Conservation (phyloP, 2,888 invertebrate genomes). For the Drosophila cognata region DNA sequence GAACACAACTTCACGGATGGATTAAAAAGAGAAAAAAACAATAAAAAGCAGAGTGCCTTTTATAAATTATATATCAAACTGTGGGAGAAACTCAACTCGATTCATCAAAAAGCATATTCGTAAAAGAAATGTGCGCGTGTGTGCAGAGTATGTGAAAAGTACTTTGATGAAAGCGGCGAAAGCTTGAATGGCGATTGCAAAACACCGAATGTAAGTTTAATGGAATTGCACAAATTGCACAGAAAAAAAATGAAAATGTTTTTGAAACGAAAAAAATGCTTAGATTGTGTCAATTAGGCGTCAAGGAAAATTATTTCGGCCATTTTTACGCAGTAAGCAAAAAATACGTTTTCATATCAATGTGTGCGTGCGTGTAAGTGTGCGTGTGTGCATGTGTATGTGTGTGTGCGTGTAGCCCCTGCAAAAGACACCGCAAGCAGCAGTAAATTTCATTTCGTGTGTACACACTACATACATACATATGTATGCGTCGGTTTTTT, state of each 20-base stretch:
- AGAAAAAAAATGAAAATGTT: constrained; percentile 18
- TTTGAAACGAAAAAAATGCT: constrained; percentile 35
- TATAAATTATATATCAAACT: constrained; percentile 30
- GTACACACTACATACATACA: constrained; percentile 34
- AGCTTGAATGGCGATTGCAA: constrained; percentile 46
- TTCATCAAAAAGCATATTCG: constrained; percentile 23
- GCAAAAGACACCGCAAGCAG: constrained; percentile 65
- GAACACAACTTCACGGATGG: constrained; percentile 34
- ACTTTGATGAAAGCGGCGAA: constrained; percentile 56
- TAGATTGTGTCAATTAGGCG: constrained; percentile 21
- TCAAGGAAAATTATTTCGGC: constrained; percentile 49
- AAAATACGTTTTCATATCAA: constrained; percentile 34
- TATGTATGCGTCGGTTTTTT: constrained; percentile 49
- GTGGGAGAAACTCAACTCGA: constrained; percentile 22
- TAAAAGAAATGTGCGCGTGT: constrained; percentile 44
- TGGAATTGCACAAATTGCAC: constrained; percentile 26
- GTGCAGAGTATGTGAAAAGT: constrained; percentile 43
- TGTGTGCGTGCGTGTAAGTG: constrained; percentile 14
- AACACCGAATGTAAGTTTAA: constrained; percentile 49
- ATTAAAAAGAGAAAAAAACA: constrained; percentile 20
- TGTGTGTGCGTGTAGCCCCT: constrained; percentile 40
- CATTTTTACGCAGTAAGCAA: constrained; percentile 64
- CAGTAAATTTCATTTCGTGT: constrained; percentile 62
- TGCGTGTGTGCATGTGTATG: constrained; percentile 8
- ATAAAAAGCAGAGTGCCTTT: constrained; percentile 45